These are phyloP conservation scores for Parazoanthus darwini DNA, from an alignment of 92 coral and sea anemone species.

Conservation along the genomic window DNA sequence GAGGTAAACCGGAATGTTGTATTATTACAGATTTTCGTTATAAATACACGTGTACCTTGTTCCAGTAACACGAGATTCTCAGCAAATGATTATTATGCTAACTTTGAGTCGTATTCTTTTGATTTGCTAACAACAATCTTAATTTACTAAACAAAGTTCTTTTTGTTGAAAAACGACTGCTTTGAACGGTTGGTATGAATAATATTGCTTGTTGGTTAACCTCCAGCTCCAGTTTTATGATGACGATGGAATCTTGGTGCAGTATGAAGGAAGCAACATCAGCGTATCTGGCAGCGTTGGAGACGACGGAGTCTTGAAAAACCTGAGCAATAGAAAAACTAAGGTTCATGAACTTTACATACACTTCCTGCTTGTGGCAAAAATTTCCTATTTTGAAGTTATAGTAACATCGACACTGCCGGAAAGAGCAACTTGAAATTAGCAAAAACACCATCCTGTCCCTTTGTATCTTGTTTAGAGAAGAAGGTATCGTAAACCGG, in stretches of 20 bases:
- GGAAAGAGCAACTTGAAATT: too few species aligned
- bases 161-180: neutral
- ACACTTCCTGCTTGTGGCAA: too few species aligned
- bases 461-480: too few species aligned
- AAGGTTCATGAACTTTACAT: slow-evolving; percentile 57
- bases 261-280: slow-evolving; percentile 53
- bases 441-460: too few species aligned
- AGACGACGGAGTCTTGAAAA: slow-evolving; percentile 65
- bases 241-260: slow-evolving; percentile 58
- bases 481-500: too few species aligned
- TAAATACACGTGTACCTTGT: too few species aligned
- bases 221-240: slow-evolving; percentile 83
- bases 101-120: too few species aligned
- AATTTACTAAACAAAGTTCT: too few species aligned
- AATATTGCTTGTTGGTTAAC: neutral
- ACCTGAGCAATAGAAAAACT: slow-evolving; percentile 84
- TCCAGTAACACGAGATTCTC: too few species aligned
- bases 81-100: too few species aligned
- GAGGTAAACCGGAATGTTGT: slow-evolving; percentile 58
- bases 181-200: too few species aligned
- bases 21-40: too few species aligned
- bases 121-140: neutral
- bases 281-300: slow-evolving; percentile 65
- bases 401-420: neutral
- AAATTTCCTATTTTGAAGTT: neutral